These are phyloP conservation scores for Heliconius nattereri DNA, from an alignment of 1,140 invertebrate species.

Conservation along the genomic window DNA sequence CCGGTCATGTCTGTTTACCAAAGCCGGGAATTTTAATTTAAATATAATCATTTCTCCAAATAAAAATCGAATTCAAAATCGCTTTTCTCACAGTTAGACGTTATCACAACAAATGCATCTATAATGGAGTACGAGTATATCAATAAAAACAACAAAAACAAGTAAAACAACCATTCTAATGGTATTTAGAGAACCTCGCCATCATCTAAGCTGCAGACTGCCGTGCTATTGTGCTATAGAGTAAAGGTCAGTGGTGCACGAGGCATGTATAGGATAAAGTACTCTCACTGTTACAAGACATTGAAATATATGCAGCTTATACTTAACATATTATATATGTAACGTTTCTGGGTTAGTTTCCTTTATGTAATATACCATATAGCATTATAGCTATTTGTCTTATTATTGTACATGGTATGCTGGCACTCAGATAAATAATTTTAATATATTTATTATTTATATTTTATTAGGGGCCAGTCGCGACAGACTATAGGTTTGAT, in stretches of 20 bases:
- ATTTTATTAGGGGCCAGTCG: too few relatives aligned
- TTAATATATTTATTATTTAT: too few relatives aligned
- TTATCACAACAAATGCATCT: too few relatives aligned
- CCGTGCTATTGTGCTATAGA: neutral
- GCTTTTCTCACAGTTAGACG: too few relatives aligned
- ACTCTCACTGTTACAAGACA: constrained; percentile 12
- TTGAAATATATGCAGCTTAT: neutral
- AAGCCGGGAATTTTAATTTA: too few relatives aligned
- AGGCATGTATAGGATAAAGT: neutral
- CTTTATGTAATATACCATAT: neutral
- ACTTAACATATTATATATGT: neutral
- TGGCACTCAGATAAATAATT: too few relatives aligned
- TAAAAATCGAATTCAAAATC: too few relatives aligned
- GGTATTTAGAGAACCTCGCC: constrained; percentile 2
- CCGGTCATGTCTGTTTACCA: too few relatives aligned
- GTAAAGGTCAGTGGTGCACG: constrained; percentile 13
- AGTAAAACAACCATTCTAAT: neutral
- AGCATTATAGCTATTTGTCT: neutral
- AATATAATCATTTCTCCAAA: too few relatives aligned
- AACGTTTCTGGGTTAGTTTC: neutral
- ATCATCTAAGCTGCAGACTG: neutral
- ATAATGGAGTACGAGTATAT: neutral
- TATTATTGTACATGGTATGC: too few relatives aligned
- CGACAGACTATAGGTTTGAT: too few relatives aligned
- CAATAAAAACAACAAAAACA: neutral